Evolutionary conservation across 1,140 invertebrate species (phyloP), one percentile per base, ranked within the genome.

Genomic region (Nymphalis io): DNA sequence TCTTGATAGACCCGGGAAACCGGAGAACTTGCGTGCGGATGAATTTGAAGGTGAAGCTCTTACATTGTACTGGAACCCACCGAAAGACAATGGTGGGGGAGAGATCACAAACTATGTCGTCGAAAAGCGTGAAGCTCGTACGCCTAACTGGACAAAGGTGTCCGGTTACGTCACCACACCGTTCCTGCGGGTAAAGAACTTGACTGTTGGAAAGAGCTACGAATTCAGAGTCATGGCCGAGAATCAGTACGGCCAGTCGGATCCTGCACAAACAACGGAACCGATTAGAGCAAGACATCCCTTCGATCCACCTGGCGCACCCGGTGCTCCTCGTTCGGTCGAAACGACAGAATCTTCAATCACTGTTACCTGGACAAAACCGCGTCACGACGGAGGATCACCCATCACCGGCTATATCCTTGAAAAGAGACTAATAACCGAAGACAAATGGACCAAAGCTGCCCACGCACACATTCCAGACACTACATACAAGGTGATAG

Each of bases 191-290:
- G 96, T 99, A 16, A 95, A 98, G 57, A 99, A 99, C 87, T 92
- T 99, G 27, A 95, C 95, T 1, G 95, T 99, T 20, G 98, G 98
- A 42, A 94, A 94, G 72, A 95, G 97, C 39, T 99, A 99, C 87
- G 98, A 99, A 76, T 99, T 99, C 94, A 94, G 98, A 68, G 98
- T 99, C 1, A 96, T 98, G 93, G 98, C 98, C 62, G 98, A 99
- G 90, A 99, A 99, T 91, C 95, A 98, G 81, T 98, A 99, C 82
- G 99, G 98, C 44, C 95, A 96, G 66, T 98, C 98, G 27, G 98
- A 99, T 75, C 97, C 98, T 8, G 96, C 96, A 11, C 94, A 94
- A 39, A 98, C 98, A 0, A 94, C 93, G 16, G 96, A 98, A 86
- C 96, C 98, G 13, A 96, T 99, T 74, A 95, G 94, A 73, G 98